Evolutionary conservation across 2,113 vertebrate genomes (phyloP).

Genomic region (Argyrosomus japonicus): DNA sequence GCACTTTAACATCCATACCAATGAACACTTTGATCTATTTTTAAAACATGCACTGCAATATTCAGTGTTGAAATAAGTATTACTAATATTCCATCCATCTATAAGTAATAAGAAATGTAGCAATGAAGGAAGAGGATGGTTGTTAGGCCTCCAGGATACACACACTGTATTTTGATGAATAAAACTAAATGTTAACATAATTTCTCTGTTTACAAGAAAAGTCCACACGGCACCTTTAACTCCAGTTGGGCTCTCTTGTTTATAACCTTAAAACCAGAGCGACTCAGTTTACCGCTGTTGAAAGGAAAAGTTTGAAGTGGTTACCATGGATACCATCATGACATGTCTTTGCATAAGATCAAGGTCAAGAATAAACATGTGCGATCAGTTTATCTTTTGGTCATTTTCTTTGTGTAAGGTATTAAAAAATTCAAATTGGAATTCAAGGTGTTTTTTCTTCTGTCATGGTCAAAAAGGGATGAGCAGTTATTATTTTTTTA

Average conservation of each 20-base stretch:
- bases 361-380: too few species aligned
- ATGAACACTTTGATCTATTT: neutral
- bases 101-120: neutral
- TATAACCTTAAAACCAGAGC: neutral
- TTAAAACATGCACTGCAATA: neutral
- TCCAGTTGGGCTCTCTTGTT: neutral
- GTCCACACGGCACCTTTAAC: neutral
- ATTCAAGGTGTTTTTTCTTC: too few species aligned
- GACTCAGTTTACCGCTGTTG: neutral
- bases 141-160: neutral
- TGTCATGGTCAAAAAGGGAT: too few species aligned
- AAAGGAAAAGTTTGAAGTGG: too few species aligned
- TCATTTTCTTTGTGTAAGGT: too few species aligned
- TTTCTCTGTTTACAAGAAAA: neutral
- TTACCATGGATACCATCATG: too few species aligned
- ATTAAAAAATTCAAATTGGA: too few species aligned
- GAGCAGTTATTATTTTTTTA: too few species aligned
- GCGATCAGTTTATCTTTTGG: too few species aligned
- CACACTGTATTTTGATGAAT: neutral
- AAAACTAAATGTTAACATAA: neutral
- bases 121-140: neutral
- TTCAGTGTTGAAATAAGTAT: neutral
- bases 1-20: neutral
- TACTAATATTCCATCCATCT: neutral
- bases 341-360: too few species aligned